These are phyloP conservation scores for Hoplodrina blanda DNA, from an alignment of 2,888 invertebrate genomes.

Conservation along the genomic window DNA sequence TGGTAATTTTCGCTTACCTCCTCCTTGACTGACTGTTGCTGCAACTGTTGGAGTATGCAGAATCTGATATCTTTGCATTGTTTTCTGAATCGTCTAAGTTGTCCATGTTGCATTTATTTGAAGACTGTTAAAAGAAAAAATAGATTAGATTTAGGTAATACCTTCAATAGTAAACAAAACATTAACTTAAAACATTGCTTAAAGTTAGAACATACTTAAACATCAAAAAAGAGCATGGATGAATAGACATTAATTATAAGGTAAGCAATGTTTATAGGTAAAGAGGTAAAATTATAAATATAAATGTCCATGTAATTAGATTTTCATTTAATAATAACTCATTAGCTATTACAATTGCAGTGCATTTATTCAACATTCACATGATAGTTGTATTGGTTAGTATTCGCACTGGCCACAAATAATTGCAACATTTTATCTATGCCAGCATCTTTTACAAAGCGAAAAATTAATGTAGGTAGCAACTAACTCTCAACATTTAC, in stretches of 20 bases:
- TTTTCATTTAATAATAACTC: neutral
- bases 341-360: conserved; percentile 17
- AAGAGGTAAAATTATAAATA: too few species aligned
- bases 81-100: conserved; percentile 89
- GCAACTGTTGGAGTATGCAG: conserved; percentile 95
- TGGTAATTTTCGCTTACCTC: conserved; percentile 89
- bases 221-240: too few species aligned
- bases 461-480: too few species aligned
- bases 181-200: too few species aligned
- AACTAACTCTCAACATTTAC: too few species aligned
- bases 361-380: conserved; percentile 6
- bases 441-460: too few species aligned
- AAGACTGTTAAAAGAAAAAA: conserved; percentile 33
- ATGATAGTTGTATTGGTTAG: neutral
- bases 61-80: conserved; percentile 94
- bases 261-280: too few species aligned
- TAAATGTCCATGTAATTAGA: neutral
- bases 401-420: conserved; percentile 18
- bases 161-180: neutral
- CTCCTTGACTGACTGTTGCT: conserved; percentile 95
- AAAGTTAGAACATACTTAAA: too few species aligned
- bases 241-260: too few species aligned
- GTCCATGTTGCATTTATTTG: conserved; percentile 68
- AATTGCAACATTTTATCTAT: too few species aligned
- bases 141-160: neutral